Evolutionary conservation across 2,113 vertebrate genomes (phyloP).

Genomic region (Equus przewalskii): DNA sequence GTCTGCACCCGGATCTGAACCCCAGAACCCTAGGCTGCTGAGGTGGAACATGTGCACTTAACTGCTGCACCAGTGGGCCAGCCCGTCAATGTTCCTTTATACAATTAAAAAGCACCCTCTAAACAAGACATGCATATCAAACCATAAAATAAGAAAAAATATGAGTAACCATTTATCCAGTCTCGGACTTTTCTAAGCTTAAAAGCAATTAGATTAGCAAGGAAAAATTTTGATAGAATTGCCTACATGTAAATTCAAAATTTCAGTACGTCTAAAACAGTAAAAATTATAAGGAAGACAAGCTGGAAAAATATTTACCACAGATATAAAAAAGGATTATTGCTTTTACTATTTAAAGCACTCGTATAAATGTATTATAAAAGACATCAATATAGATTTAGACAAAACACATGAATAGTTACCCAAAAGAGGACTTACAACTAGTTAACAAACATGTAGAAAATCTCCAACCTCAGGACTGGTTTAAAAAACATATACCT

Average conservation of each 20-base stretch:
- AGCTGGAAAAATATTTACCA: slow-evolving; percentile 47
- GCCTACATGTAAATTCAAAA: slow-evolving; percentile 55
- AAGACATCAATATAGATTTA: not conserved
- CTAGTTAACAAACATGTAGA: not conserved
- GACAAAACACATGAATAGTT: slow-evolving; percentile 39
- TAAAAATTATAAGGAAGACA: slow-evolving; percentile 34
- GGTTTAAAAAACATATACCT: not conserved
- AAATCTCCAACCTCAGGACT: not conserved
- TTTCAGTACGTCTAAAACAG: slow-evolving; percentile 5
- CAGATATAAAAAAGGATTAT: slow-evolving; percentile 43
- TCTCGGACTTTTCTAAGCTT: slow-evolving; percentile 37
- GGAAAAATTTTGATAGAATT: slow-evolving; percentile 48
- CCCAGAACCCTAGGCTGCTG: no score
- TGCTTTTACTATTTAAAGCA: slow-evolving; percentile 37
- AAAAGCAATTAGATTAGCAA: slow-evolving; percentile 61
- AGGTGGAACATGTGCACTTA: no score
- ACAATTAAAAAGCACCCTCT: slow-evolving; percentile 57
- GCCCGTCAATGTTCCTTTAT: slow-evolving; percentile 19
- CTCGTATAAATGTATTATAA: not conserved
- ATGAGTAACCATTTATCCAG: slow-evolving; percentile 31
- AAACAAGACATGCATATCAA: slow-evolving; percentile 59
- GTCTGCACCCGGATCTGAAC: no score
- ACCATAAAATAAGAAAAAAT: slow-evolving; percentile 56
- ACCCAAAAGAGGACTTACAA: slow-evolving; percentile 23
- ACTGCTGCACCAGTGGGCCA: no score